phyloP scores from a whole-genome alignment of 2,888 invertebrate genomes.

The Drosophila peninsularis region DNA sequence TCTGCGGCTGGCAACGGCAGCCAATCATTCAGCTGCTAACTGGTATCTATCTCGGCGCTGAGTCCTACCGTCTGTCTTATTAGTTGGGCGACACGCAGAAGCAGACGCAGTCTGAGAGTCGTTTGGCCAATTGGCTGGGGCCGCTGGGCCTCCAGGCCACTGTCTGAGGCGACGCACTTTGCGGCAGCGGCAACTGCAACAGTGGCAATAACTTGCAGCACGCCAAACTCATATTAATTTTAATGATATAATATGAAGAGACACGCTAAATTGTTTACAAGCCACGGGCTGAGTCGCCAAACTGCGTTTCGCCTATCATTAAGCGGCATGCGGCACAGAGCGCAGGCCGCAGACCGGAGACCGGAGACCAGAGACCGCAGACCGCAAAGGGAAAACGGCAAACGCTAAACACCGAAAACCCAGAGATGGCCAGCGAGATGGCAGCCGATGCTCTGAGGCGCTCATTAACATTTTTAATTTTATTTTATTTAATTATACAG shows the following conservation, averaged over 20 bases:
- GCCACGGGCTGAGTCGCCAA: conserved; percentile 59
- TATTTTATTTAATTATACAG: conserved; percentile 80
- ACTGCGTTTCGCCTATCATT: conserved; percentile 42
- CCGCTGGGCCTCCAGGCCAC: conserved; percentile 29
- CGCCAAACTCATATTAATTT: conserved; percentile 78
- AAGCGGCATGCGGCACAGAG: conserved; percentile 15
- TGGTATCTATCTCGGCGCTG: conserved; percentile 1
- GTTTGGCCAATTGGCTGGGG: conserved; percentile 22
- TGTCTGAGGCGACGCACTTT: conserved; percentile 47
- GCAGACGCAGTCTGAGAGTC: conserved; percentile 9
- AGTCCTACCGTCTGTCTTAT: conserved; percentile 45
- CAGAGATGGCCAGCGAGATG: conserved; percentile 1
- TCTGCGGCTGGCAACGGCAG: conserved; percentile 5
- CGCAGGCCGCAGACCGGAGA: conserved; percentile 12
- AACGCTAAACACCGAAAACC: conserved; percentile 9
- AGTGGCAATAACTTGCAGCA: conserved; percentile 65
- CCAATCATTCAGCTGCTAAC: conserved; percentile 33
- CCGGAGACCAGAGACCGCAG: too few species aligned
- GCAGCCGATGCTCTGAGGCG: conserved; percentile 22
- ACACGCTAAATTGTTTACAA: conserved; percentile 79
- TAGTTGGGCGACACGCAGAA: conserved; percentile 56
- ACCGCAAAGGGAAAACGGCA: conserved; percentile 22
- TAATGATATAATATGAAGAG: conserved; percentile 79
- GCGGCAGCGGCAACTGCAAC: conserved; percentile 8
- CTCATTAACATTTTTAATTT: conserved; percentile 81